phyloP scores from a whole-genome alignment of 2,888 invertebrate species.

The Hecatera dysodea region DNA sequence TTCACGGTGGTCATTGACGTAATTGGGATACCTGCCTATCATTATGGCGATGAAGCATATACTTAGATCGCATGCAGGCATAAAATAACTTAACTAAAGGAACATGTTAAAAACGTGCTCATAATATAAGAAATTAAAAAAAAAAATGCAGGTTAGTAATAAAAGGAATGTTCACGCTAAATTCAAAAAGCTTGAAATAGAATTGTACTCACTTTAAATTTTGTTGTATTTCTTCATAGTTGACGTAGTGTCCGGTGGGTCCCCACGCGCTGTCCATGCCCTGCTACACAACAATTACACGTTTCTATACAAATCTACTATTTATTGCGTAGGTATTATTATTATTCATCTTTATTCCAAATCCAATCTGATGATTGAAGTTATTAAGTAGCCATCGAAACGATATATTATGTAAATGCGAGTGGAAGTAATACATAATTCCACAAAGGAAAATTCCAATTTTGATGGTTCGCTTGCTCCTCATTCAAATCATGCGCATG shows the following conservation, averaged over 20 bases:
- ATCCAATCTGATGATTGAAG: background rate
- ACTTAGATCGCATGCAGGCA: background rate
- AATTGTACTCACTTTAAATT: conserved; percentile 93
- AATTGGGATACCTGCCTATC: background rate
- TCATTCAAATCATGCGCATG: background rate
- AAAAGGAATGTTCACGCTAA: background rate
- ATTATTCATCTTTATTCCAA: conserved; percentile 9
- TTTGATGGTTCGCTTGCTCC: background rate
- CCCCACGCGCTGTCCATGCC: conserved; percentile 89
- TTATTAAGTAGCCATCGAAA: background rate
- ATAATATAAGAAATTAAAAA: background rate
- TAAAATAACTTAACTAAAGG: background rate
- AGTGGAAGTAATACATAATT: background rate
- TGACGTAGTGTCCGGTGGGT: conserved; percentile 93
- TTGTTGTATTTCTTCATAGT: conserved; percentile 96
- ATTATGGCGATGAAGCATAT: too few species aligned
- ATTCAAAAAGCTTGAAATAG: background rate
- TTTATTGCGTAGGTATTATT: background rate
- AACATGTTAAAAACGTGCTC: background rate
- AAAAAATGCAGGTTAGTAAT: background rate
- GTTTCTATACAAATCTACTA: conserved; percentile 26
- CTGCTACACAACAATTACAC: conserved; percentile 69
- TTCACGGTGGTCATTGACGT: background rate
- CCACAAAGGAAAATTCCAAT: conserved; percentile 4
- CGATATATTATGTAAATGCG: background rate